Evolutionary conservation across 2,888 invertebrate species (phyloP).

Genomic region (Catocala sponsa): DNA sequence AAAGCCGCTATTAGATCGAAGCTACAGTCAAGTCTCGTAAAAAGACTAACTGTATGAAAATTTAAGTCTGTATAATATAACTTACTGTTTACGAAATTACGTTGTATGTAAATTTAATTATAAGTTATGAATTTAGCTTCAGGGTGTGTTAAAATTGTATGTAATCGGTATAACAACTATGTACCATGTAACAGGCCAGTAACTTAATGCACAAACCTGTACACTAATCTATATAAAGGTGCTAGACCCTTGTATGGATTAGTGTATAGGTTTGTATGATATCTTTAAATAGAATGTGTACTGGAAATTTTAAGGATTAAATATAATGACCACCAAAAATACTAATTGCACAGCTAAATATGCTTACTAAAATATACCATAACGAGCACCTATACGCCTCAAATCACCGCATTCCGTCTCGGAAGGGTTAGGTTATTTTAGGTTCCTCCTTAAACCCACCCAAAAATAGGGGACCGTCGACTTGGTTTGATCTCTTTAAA

Average conservation of each 20-base stretch:
- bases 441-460: no score
- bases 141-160: slow-evolving; percentile 7
- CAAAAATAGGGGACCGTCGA: no score
- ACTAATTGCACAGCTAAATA: no score
- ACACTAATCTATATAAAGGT: no score
- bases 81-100: slow-evolving; percentile 24
- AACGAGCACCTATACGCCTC: no score
- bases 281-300: background rate
- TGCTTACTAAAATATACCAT: no score
- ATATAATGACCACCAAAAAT: no score
- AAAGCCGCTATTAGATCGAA: background rate
- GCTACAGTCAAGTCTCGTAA: background rate
- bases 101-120: slow-evolving; percentile 21
- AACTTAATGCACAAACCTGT: slow-evolving; percentile 16
- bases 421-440: no score
- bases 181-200: slow-evolving; percentile 18
- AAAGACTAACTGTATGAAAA: slow-evolving; percentile 16
- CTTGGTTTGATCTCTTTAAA: no score
- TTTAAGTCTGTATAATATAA: slow-evolving; percentile 22
- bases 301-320: no score
- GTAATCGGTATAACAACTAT: background rate
- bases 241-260: slow-evolving; percentile 1
- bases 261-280: background rate
- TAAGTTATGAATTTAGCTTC: slow-evolving; percentile 42
- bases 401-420: no score